Evolutionary conservation across 2,888 invertebrate species (phyloP), one percentile per base, ranked within the genome.

Genomic region (Harpagoxenus sublaevis): DNA sequence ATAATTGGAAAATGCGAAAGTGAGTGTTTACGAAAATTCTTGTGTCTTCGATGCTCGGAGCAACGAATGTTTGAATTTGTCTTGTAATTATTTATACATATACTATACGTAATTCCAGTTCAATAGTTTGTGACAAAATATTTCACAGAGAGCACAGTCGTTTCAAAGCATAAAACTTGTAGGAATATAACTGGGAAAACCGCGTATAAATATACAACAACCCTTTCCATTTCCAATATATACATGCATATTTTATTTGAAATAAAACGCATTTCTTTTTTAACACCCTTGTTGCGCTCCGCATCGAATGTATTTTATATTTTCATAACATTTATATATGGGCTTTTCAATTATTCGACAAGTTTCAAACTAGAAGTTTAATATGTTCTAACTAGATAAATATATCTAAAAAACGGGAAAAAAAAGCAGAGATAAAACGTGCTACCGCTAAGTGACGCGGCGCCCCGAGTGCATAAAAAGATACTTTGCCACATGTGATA

Each of bases 1-100:
- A 78, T 85, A 86, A 89, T 87, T 87, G 85, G 89, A 79, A 65
- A 78, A 74, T 78, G 68, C 68, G 83, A 35, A 42, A 51, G 48
- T 78, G 70, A 31, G 42, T 31, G 42, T 77, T 66, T n/a, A 15
- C 28, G 8, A 71, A 71, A 45, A 31, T 31, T 70, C 15, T 53
- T 15, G 42, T 23, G 15, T 55, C 35, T 57, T 39, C 6, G 28
- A 2, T n/a, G 35, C n/a, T 28, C 68, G 35, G 6, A 48, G 5
- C 42, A 31, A 48, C 1, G 42, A 51, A 35, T 0, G 18, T 42
- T 53, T n/a, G 28, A n/a, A 23, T 35, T 39, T 45, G 12, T 65
- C 57, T 42, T 28, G 1, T 55, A 78, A 71, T 78, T 53, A 45
- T n/a, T 39, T 0, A 3, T 23, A 23, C 15, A 15, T 15, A 45